Conservation (phyloP, 2,113 vertebrate genomes). For the Actenoides lindsayi region DNA sequence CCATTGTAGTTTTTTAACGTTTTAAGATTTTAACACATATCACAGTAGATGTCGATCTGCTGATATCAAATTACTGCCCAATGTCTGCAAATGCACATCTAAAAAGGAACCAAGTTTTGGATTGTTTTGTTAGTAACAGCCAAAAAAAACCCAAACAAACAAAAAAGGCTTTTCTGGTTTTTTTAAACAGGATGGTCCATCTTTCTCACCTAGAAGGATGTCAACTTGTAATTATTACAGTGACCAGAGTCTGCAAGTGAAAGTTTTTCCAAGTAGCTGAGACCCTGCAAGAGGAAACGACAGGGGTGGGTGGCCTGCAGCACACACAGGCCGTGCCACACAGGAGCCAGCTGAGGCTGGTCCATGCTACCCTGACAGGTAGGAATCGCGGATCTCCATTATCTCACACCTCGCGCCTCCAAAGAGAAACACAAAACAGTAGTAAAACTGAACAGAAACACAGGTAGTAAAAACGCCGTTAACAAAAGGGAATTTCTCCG, state of each 20-base stretch:
- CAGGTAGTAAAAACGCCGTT: accelerated
- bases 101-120: neutral
- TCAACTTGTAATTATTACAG: neutral
- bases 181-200: neutral
- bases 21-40: neutral
- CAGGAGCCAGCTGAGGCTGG: neutral
- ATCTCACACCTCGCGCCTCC: neutral
- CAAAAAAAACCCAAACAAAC: neutral
- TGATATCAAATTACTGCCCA: neutral
- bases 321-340: neutral
- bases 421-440: neutral
- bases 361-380: neutral
- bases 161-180: neutral
- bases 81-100: neutral
- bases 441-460: neutral
- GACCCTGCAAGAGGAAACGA: constrained; percentile 32
- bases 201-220: neutral
- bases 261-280: constrained; percentile 7
- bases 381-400: neutral
- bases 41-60: neutral
- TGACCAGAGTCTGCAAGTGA: neutral
- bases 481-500: neutral
- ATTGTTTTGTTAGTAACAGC: neutral
- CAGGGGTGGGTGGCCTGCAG: constrained; percentile 50
- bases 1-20: neutral